Percentiles rank a stretch among this genome's conserved stretches.
Conservation (phyloP, 2,797 vertebrate genomes). For the Hippopotamyrus pictus region DNA sequence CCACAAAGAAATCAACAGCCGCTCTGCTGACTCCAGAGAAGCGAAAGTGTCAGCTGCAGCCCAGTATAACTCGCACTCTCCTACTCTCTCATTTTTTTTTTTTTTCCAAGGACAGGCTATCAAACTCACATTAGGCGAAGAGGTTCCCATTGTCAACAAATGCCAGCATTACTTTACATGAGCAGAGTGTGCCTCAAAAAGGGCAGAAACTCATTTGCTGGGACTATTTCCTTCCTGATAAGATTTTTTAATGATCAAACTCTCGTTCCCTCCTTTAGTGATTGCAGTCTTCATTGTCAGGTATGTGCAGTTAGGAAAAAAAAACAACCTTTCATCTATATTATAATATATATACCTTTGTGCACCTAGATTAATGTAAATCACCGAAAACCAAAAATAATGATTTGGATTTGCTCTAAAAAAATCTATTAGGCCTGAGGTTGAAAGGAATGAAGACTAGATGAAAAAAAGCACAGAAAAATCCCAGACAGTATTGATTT, state of each 20-base stretch:
- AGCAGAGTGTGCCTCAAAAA: conserved; percentile 54
- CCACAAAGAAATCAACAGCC: neutral
- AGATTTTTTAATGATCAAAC: conserved; percentile 24
- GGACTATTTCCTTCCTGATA: conserved; percentile 25
- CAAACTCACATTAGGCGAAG: conserved; percentile 51
- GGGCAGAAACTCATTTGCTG: conserved; percentile 33
- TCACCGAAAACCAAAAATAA: neutral
- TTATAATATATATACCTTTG: neutral
- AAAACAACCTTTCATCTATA: neutral
- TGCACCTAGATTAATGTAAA: neutral
- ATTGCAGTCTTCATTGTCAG: neutral
- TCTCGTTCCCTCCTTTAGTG: conserved; percentile 6
- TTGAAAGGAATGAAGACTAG: neutral
- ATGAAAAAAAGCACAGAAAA: neutral
- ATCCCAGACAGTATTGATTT: conserved; percentile 2
- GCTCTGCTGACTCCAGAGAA: neutral
- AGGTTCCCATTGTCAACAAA: conserved; percentile 60
- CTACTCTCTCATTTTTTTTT: conserved; percentile 33
- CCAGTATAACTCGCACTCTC: conserved; percentile 39
- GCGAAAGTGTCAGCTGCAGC: neutral
- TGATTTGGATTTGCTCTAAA: neutral
- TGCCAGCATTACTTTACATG: conserved; percentile 58
- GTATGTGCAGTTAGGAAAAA: neutral
- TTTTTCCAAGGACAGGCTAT: conserved; percentile 51
- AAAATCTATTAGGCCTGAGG: conserved; percentile 6